Evolutionary conservation across 2,113 vertebrate genomes (phyloP), one percentile per base, ranked within the genome.

Genomic region (Rhea americana): DNA sequence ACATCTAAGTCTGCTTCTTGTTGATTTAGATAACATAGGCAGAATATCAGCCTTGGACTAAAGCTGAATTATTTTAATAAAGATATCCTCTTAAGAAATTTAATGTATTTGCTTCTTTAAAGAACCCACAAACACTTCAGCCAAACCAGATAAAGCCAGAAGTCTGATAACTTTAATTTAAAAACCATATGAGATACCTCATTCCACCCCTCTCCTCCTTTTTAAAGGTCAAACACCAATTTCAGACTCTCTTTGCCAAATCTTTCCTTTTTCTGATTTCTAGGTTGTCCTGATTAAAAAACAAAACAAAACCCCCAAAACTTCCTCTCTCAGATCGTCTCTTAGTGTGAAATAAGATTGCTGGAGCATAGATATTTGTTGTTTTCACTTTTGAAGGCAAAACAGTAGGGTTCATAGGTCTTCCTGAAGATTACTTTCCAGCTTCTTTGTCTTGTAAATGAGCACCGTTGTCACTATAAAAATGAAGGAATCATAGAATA

Each of bases 131-230:
- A 56, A 68, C n/a, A 32, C 19, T 26, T 81, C 55, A 53, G 11
- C 18, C 47, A 55, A 58, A 56, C 90, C 41, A 32, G 8, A 35
- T n/a, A 6, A 90, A 85, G 39, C 65, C 67, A 62, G 62, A 88
- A 59, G 7, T 55, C 30, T 87, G 66, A 68, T 48, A 63, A 37
- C 45, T 90, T 87, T 59, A 71, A 62, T 37, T 28, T 45, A 58
- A 53, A 71, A 74, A 0, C 11, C 11, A 17, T 0, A 0, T 53
- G n/a, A 2, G 0, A 4, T 75, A 84, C 7, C 3, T 8, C 41
- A 7, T 2, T 79, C 56, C 53, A 17, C 0, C 0, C 2, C 7
- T 1, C 12, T 8, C 4, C 8, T 3, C n/a, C 13, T 5, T 39
- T 58, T 73, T 80, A 26, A 4, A 43, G 9, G 26, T 84, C 32